Base-by-base conservation (phyloP, 2,113 vertebrate genomes). In the Cygnus atratus region DNA sequence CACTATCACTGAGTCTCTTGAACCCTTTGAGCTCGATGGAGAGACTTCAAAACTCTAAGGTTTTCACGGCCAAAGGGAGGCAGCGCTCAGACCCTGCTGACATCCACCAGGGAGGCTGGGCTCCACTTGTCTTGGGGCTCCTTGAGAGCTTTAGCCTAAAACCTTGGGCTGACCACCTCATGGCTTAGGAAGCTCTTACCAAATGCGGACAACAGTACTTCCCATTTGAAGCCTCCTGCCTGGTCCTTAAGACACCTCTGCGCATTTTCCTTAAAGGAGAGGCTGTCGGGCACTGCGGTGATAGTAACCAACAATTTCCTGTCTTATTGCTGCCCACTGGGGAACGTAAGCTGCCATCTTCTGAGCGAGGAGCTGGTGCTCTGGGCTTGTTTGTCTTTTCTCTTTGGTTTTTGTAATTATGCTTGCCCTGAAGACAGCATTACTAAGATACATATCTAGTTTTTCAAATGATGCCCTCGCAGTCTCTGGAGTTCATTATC, bases 351-450 rank as follows among this genome's bases (percentile, higher is more conserved):
- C 20, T 75, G 29, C 83, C 20, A 1, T 61, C 52, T 39, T 88
- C 65, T 1, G 2, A 84, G 31, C 19, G 22, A 84, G 61, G 10
- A 48, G 20, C 41, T 66, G 29, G 24, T 76, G 39, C n/a, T 88
- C 71, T 78, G 52, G 39, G 37, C 26, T 77, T 92, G 28, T 90
- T 93, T 90, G 82, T 68, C 24, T 73, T 72, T 68, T 90, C 52
- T 24, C 44, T 92, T 81, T 92, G 39, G 43, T 88, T 80, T 88
- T 28, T 29, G 91, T 88, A 84, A 70, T 88, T 94, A 61, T 12
- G 16, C 48, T 68, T 90, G 68, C 88, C 73, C 74, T 31, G 33
- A 82, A 93, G 80, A 78, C 70, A 88, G 73, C 48, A 88, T 82
- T 81, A 55, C 26, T 67, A 44, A 88, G 83, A 76, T 81, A 3